phyloP scores from a whole-genome alignment of 2,113 vertebrate species.

The Rhodinocichla rosea region DNA sequence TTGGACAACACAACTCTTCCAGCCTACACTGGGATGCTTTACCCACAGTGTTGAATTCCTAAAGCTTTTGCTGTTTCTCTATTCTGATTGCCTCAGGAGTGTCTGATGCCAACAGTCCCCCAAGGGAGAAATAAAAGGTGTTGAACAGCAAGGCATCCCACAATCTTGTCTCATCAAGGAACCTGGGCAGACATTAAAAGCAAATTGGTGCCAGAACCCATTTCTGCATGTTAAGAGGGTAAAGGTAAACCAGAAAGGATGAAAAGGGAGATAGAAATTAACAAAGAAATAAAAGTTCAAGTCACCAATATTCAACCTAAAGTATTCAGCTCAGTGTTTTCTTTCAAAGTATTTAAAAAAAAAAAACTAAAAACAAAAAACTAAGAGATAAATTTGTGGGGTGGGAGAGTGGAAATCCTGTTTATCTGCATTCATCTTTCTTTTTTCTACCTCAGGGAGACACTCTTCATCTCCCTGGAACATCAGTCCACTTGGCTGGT shows the following conservation, averaged over 20 bases:
- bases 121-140: neutral
- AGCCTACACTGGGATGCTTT: accelerated
- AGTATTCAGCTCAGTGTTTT: neutral
- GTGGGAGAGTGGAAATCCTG: neutral
- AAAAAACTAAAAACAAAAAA: neutral
- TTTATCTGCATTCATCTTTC: neutral
- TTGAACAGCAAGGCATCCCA: neutral
- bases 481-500: neutral
- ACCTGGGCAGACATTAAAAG: neutral
- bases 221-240: neutral
- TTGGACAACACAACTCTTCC: neutral
- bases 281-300: neutral
- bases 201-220: neutral
- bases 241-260: neutral
- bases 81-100: neutral
- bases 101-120: neutral
- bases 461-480: neutral
- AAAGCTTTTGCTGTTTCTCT: neutral
- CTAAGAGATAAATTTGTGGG: neutral
- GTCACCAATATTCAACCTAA: neutral
- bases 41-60: neutral
- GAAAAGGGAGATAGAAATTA: neutral
- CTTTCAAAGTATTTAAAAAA: neutral
- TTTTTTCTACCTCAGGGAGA: neutral
- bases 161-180: neutral